Percentiles rank a stretch among this genome's conserved stretches.
Conservation (phyloP, 2,797 vertebrate species). For the Lepus oiostolus region DNA sequence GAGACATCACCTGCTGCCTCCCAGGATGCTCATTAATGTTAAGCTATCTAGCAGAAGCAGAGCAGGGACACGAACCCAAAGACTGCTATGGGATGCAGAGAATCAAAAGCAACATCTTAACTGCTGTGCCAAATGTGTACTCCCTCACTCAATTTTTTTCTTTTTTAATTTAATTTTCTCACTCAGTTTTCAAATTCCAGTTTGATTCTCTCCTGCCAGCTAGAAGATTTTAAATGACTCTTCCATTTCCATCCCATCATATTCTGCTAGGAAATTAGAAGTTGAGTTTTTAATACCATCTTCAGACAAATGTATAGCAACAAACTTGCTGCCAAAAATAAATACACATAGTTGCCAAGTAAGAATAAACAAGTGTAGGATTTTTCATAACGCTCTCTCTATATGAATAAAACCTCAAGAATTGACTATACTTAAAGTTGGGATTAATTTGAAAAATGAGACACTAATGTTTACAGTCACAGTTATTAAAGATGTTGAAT, state of each 20-base stretch:
- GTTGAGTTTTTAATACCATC: neutral
- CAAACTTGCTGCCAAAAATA: neutral
- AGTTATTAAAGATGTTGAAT: slow-evolving; percentile 36
- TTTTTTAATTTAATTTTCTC: too few relatives aligned
- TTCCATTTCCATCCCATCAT: neutral
- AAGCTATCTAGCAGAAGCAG: too few relatives aligned
- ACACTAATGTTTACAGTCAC: neutral
- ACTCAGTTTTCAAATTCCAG: neutral
- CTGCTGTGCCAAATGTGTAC: too few relatives aligned
- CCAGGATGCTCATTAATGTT: too few relatives aligned
- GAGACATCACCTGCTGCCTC: too few relatives aligned
- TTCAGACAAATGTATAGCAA: neutral
- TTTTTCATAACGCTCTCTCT: slow-evolving; percentile 12
- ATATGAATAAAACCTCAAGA: slow-evolving; percentile 40
- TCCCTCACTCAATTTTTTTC: neutral
- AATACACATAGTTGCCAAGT: neutral
- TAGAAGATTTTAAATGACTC: too few relatives aligned
- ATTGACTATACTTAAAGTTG: neutral
- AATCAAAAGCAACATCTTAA: too few relatives aligned
- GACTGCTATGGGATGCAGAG: too few relatives aligned
- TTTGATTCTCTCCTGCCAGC: neutral
- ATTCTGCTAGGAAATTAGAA: slow-evolving; percentile 28
- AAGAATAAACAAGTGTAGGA: neutral
- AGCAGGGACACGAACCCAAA: too few relatives aligned
- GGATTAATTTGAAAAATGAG: neutral